These are phyloP conservation scores for Agrochola lychnidis DNA, from an alignment of 2,888 invertebrate genomes.

Conservation along the genomic window DNA sequence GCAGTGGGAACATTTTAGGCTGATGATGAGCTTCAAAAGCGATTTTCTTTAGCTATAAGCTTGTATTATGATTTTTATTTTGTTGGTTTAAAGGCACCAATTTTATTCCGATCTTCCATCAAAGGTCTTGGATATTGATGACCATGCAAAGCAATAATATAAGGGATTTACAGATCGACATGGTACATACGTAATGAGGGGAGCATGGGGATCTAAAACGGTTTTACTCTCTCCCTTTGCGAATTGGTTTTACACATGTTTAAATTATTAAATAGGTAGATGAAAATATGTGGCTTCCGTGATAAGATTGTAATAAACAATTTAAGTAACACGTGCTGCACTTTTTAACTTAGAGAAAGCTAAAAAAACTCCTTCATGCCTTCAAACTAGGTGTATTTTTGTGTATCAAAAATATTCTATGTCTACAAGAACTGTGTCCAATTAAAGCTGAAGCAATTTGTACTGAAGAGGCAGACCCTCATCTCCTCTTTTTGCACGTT, in stretches of 20 bases:
- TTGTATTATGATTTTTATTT: neutral
- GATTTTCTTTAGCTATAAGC: neutral
- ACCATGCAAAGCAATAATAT: conserved; percentile 24
- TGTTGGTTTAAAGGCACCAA: neutral
- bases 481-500: neutral
- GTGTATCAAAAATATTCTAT: neutral
- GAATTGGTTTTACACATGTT: conserved; percentile 13
- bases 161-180: conserved; percentile 38
- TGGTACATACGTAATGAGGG: conserved; percentile 26
- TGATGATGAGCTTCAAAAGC: neutral
- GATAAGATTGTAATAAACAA: neutral
- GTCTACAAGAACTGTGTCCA: neutral
- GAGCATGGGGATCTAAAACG: conserved; percentile 6
- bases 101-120: neutral
- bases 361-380: neutral
- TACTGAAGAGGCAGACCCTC: neutral
- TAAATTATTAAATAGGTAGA: conserved; percentile 8
- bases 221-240: neutral
- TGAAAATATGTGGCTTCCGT: neutral
- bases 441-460: neutral
- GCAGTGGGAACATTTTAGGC: no score
- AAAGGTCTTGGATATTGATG: neutral
- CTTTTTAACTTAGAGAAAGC: neutral
- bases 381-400: neutral
- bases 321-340: neutral